Percentiles rank a stretch among this genome's conserved stretches.
These are phyloP conservation scores for Grantiella picta DNA, from an alignment of 2,113 vertebrate genomes.

Conservation along the genomic window DNA sequence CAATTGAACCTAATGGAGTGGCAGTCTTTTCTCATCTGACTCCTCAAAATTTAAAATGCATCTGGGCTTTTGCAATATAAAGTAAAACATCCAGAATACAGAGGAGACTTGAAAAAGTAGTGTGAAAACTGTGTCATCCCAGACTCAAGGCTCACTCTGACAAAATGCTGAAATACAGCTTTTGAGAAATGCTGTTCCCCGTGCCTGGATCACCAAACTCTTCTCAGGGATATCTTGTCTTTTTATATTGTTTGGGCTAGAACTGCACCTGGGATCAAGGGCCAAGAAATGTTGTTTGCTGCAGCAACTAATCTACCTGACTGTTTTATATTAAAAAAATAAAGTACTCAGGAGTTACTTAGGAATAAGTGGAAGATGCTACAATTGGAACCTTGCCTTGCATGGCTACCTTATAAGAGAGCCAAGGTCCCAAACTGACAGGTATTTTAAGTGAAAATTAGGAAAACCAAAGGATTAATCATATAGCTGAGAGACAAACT, in stretches of 20 bases:
- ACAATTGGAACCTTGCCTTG: neutral
- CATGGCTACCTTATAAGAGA: neutral
- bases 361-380: neutral
- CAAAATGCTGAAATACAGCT: neutral
- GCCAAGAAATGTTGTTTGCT: neutral
- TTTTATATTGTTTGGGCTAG: neutral
- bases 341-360: neutral
- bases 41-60: neutral
- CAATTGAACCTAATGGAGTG: neutral
- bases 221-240: neutral
- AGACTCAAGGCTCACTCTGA: neutral
- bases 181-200: neutral
- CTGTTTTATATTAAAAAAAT: neutral
- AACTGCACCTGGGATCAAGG: neutral
- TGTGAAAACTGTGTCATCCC: accelerated
- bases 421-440: neutral
- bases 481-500: neutral
- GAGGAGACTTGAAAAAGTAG: neutral
- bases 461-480: neutral
- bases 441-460: neutral
- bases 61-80: neutral
- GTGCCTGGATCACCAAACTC: neutral
- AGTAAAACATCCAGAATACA: neutral
- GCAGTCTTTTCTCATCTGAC: neutral
- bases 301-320: neutral